Evolutionary conservation across 2,888 invertebrate genomes (phyloP), one percentile per base, ranked within the genome.

Genomic region (Eupelmus urozonus): DNA sequence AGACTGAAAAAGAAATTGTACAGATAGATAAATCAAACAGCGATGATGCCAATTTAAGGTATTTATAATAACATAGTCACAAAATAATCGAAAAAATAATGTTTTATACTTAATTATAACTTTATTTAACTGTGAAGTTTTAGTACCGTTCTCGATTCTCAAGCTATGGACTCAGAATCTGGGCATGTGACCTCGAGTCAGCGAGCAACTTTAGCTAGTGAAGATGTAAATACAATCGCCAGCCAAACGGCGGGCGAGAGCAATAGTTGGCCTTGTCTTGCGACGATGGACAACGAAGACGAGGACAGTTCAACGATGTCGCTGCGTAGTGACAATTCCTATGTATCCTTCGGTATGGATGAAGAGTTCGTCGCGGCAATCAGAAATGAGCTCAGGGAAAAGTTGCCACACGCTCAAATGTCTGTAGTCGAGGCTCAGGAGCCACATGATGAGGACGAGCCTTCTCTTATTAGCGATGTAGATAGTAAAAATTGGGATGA

Each of bases 281-380:
- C 20, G 20, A 34, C 60, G 0, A 3, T 25, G n/a, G 78, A 78
- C 16, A 85, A 84, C 59, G 87, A 87, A n/a, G 88, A 89, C 20
- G 89, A 89, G 60, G 89, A 88, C 75, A 92, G 78, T 66, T 93
- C 92, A 79, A 91, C 91, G 0, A 91, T 92, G 53, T 90, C 90
- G 2, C 81, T 90, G 23, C 87, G 90, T 2, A 92, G 90, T 73
- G 90, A 92, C 45, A 91, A 91, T 80, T 86, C 91, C 59, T 92
- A 93, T 80, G 92, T 93, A 23, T 91, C 92, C 0, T 92, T 93
- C 76, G 91, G 91, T 20, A 90, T 94, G 78, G 94, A 95, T 84
- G 94, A 94, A 84, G 94, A 94, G 85, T 93, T 94, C 82, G 94
- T 94, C 83, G 91, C 93, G 51, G 94, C 94, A 0, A 91, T 95